Conservation (phyloP, 2,888 invertebrate genomes). For the Pristionchus entomophagus region DNA sequence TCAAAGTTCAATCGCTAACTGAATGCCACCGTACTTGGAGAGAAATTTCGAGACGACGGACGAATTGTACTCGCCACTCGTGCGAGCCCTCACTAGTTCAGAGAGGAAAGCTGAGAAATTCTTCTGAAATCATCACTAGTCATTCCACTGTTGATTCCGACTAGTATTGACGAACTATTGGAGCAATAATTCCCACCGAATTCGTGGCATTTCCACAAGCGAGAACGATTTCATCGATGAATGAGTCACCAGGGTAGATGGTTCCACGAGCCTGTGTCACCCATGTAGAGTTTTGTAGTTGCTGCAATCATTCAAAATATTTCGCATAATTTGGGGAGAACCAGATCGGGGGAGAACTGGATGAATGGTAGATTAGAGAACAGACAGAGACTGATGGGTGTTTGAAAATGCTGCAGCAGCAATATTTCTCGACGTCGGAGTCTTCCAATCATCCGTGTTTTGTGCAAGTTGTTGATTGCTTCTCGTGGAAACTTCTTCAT, state of each 20-base stretch:
- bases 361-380: too few relatives aligned
- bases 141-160: not conserved
- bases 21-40: not conserved
- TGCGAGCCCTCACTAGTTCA: not conserved
- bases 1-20: not conserved
- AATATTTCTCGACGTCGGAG: too few relatives aligned
- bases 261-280: not conserved
- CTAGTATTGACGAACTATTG: not conserved
- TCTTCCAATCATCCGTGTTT: too few relatives aligned
- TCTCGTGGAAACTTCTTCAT: too few relatives aligned
- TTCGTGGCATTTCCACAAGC: conserved; percentile 34
- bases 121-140: not conserved
- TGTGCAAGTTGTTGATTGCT: too few relatives aligned
- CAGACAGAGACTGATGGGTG: too few relatives aligned
- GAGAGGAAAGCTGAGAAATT: conserved; percentile 37
- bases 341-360: not conserved
- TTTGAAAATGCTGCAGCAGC: too few relatives aligned
- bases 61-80: conserved; percentile 20
- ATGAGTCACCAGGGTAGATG: not conserved
- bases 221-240: conserved; percentile 36
- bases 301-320: conserved; percentile 20
- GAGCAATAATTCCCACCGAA: not conserved
- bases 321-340: not conserved
- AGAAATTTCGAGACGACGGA: conserved; percentile 3
- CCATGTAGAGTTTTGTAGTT: conserved; percentile 30